Evolutionary conservation across 2,113 vertebrate genomes (phyloP).

Genomic region (Noturus placidus): DNA sequence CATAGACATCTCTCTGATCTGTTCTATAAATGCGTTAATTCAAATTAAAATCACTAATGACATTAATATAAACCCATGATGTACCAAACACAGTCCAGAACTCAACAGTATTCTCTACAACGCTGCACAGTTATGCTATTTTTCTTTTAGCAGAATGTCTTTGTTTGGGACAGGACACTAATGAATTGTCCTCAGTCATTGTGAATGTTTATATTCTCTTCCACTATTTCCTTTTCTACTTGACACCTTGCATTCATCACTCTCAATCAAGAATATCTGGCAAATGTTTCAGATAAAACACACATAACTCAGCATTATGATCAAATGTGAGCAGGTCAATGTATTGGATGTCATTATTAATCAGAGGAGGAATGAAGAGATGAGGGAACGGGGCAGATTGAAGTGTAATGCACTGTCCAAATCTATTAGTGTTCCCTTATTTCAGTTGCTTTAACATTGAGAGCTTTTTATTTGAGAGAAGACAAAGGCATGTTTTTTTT

Average conservation of each 20-base stretch:
- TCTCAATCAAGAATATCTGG: constrained; percentile 24
- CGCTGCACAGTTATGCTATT: not conserved
- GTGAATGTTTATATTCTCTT: not conserved
- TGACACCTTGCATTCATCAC: constrained; percentile 31
- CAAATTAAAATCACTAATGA: not conserved
- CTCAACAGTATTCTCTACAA: not conserved
- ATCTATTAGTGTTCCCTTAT: constrained; percentile 40
- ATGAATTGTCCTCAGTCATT: not conserved
- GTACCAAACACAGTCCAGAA: not conserved
- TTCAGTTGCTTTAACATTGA: not conserved
- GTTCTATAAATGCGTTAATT: too few relatives aligned
- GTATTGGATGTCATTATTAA: constrained; percentile 44
- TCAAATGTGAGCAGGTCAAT: constrained; percentile 39
- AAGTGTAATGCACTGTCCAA: constrained; percentile 39
- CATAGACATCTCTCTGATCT: not conserved
- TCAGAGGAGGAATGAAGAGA: not conserved
- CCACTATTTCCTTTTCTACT: not conserved
- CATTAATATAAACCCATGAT: not conserved
- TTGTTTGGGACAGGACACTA: not conserved
- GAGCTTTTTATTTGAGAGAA: constrained; percentile 28
- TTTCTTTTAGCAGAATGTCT: not conserved
- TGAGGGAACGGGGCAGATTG: constrained; percentile 10
- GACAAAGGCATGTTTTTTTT: constrained; percentile 22
- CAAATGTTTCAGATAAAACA: constrained; percentile 30
- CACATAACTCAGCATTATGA: constrained; percentile 19